Conservation (phyloP, 2,888 invertebrate genomes). For the Chymomyza fuscimana region DNA sequence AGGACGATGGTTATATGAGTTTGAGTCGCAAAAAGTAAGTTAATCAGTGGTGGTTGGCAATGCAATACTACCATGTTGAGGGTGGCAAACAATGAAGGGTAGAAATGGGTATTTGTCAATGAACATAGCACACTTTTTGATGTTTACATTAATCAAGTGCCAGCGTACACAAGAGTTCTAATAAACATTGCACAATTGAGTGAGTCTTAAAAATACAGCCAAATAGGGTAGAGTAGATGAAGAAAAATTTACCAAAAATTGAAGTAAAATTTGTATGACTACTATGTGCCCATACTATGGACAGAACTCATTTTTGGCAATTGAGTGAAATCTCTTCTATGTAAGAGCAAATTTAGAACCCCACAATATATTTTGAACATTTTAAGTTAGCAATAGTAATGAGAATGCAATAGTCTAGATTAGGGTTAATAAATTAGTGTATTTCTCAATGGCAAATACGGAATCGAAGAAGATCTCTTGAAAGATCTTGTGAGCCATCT, state of each 20-base stretch:
- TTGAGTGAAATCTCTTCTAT: no score
- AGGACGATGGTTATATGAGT: constrained; percentile 96
- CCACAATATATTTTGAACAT: no score
- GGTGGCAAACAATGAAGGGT: background rate
- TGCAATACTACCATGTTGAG: background rate
- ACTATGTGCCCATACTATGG: background rate
- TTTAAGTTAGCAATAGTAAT: no score
- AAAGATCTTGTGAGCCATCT: no score
- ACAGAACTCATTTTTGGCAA: background rate
- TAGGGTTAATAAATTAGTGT: no score
- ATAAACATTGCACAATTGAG: background rate
- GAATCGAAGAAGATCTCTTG: no score
- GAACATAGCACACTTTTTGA: background rate
- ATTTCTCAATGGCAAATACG: no score
- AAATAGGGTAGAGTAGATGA: background rate
- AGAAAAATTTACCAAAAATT: background rate
- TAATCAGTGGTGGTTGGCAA: background rate
- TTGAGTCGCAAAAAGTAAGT: constrained; percentile 90
- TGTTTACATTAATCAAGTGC: background rate
- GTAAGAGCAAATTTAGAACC: no score
- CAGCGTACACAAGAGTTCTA: background rate
- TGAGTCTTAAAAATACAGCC: background rate
- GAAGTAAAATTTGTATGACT: no score
- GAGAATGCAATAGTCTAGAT: no score
- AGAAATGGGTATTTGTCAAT: background rate